phyloP scores from a whole-genome alignment of 1,140 invertebrate species.

The Harlomillsia oculata region DNA sequence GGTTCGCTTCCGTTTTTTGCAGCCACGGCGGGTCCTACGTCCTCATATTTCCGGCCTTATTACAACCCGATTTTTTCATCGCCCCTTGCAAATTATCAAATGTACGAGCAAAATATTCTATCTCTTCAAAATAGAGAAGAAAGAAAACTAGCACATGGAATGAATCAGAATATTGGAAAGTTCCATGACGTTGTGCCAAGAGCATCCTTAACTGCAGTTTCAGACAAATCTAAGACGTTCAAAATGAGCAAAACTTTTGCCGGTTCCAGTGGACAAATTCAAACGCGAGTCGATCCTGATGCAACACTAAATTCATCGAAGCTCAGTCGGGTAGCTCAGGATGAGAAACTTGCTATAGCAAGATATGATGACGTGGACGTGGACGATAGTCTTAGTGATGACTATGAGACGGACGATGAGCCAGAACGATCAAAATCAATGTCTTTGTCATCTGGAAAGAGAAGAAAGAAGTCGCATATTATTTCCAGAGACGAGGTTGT shows the following conservation, averaged over 20 bases:
- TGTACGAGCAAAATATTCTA: background rate
- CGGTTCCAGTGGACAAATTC: background rate
- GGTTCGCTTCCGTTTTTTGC: slow-evolving; percentile 8
- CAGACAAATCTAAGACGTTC: background rate
- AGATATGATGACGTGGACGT: background rate
- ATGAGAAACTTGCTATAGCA: background rate
- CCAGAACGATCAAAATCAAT: too few relatives aligned
- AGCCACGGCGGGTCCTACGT: slow-evolving; percentile 11
- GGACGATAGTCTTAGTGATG: slow-evolving; percentile 7
- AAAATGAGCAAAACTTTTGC: background rate
- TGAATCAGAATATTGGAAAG: too few relatives aligned
- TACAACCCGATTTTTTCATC: background rate
- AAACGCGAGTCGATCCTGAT: background rate
- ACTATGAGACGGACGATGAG: slow-evolving; percentile 10
- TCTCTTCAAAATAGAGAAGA: too few relatives aligned
- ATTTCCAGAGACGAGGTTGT: background rate
- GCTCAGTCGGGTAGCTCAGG: background rate
- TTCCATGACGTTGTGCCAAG: too few relatives aligned
- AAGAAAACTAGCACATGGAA: too few relatives aligned
- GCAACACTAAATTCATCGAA: background rate
- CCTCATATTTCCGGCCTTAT: background rate
- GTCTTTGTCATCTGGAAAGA: background rate
- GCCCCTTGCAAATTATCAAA: background rate
- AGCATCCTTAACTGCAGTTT: too few relatives aligned
- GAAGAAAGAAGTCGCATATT: background rate